phyloP scores from a whole-genome alignment of 2,113 vertebrate species.

The Turdus rufiventris region DNA sequence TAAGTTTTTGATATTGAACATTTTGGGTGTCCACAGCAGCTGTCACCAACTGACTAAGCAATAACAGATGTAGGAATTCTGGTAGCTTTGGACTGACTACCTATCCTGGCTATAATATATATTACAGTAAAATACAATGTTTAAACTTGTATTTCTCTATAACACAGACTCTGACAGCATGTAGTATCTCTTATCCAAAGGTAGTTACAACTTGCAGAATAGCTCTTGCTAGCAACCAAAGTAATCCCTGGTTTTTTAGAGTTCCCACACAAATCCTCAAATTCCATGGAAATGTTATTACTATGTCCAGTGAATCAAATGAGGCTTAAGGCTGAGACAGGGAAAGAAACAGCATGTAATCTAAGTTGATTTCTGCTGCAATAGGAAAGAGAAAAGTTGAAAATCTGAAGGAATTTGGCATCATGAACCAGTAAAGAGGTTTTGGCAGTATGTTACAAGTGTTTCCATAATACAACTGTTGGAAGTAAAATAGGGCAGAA shows the following conservation, averaged over 20 bases:
- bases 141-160: neutral
- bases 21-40: neutral
- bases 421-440: neutral
- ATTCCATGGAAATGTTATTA: neutral
- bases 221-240: neutral
- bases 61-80: neutral
- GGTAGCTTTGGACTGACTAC: neutral
- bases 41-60: neutral
- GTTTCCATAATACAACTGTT: neutral
- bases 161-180: neutral
- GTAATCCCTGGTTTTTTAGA: neutral
- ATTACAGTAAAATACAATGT: neutral
- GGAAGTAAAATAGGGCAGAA: neutral
- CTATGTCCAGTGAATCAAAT: neutral
- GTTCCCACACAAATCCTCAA: neutral
- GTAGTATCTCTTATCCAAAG: neutral
- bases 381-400: neutral
- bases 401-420: neutral
- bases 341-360: neutral
- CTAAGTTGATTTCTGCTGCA: neutral
- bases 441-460: neutral
- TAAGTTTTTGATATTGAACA: conserved; percentile 56
- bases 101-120: neutral
- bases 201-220: neutral
- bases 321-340: neutral